Conservation (phyloP, 2,888 invertebrate species). For the Leuctra nigra region DNA sequence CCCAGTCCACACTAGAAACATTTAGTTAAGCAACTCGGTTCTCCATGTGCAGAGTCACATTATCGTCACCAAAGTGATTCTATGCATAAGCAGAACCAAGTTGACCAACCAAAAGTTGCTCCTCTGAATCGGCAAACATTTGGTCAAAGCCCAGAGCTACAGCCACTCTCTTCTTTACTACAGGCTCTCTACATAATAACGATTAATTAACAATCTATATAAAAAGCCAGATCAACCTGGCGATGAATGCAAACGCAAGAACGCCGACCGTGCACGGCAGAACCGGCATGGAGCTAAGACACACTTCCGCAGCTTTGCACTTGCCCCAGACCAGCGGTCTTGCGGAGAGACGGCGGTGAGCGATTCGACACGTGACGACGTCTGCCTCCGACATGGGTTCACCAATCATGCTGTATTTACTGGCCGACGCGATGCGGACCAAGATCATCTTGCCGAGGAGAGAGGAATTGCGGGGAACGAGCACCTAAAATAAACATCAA, state of each 20-base stretch:
- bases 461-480: slow-evolving; percentile 69
- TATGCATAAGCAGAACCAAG: no score
- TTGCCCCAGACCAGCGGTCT: slow-evolving; percentile 44
- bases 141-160: no score
- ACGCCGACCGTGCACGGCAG: slow-evolving; percentile 36
- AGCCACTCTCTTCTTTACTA: no score
- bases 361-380: background rate
- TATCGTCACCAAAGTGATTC: no score
- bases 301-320: slow-evolving; percentile 31
- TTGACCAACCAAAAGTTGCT: no score
- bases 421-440: slow-evolving; percentile 62
- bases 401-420: slow-evolving; percentile 74
- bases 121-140: no score
- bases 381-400: slow-evolving; percentile 43
- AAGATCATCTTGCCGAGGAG: slow-evolving; percentile 77
- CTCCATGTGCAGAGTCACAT: no score
- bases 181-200: no score
- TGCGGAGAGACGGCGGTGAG: slow-evolving; percentile 35
- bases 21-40: no score
- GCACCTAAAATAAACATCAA: slow-evolving; percentile 43
- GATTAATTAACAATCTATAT: no score
- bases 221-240: slow-evolving; percentile 38
- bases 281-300: no score
- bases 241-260: slow-evolving; percentile 36
- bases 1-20: no score